phyloP scores from a whole-genome alignment of 2,797 vertebrate species.

The Alcedo atthis region DNA sequence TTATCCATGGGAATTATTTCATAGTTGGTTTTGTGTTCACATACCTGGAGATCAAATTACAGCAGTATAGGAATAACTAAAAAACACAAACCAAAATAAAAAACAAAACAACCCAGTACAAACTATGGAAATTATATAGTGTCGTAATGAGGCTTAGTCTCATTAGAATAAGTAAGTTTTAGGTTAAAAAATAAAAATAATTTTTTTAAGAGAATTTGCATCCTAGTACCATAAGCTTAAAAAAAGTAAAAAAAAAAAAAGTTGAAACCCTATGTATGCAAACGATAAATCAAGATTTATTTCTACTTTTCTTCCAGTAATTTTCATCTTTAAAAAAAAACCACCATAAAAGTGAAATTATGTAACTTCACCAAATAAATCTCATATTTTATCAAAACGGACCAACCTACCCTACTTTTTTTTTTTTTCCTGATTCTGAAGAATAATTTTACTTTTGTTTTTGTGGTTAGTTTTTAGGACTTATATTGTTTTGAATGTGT shows the following conservation, averaged over 20 bases:
- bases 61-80: neutral
- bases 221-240: neutral
- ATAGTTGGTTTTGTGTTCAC: neutral
- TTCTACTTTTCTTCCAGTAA: neutral
- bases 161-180: neutral
- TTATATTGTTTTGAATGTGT: neutral
- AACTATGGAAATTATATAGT: neutral
- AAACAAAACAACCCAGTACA: accelerated
- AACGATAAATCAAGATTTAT: neutral
- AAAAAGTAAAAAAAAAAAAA: neutral
- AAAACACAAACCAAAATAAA: accelerated
- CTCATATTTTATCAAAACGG: neutral
- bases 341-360: neutral
- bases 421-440: neutral
- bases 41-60: neutral
- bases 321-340: neutral
- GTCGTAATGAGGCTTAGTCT: neutral
- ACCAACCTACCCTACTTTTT: accelerated
- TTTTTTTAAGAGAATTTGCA: neutral
- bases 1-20: neutral
- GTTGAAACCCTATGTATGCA: neutral
- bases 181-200: neutral
- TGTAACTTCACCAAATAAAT: neutral
- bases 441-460: neutral
- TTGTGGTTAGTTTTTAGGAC: neutral